phyloP scores from a whole-genome alignment of 2,888 invertebrate genomes.

The Podotricha telesiphe region DNA sequence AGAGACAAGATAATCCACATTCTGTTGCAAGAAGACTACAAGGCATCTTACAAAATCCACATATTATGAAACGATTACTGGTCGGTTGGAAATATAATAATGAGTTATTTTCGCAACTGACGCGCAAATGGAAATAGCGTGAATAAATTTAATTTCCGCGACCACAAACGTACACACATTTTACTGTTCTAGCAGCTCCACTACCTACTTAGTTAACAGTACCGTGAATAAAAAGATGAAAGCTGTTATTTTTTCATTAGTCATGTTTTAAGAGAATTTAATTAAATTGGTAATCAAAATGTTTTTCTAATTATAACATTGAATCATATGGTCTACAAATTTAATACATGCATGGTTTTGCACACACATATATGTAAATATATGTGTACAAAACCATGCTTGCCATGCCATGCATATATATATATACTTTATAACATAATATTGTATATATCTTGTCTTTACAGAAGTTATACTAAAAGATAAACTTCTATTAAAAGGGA shows the following conservation, averaged over 20 bases:
- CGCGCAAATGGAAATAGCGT: constrained; percentile 44
- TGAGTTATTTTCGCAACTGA: constrained; percentile 46
- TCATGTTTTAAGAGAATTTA: background rate
- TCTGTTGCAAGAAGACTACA: constrained; percentile 31
- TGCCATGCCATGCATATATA: too few species aligned
- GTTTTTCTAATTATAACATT: background rate
- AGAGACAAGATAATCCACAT: constrained; percentile 21
- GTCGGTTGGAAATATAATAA: constrained; percentile 36
- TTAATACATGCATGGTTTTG: too few species aligned
- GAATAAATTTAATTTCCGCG: constrained; percentile 45
- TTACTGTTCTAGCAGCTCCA: constrained; percentile 11
- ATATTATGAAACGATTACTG: constrained; percentile 41
- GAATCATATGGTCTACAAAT: too few species aligned
- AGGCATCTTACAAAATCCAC: constrained; percentile 36
- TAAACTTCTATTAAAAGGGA: background rate
- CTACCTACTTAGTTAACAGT: background rate
- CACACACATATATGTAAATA: too few species aligned
- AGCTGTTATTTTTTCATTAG: background rate
- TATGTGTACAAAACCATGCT: too few species aligned
- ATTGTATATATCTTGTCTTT: background rate
- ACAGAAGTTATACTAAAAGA: background rate
- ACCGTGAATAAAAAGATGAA: background rate
- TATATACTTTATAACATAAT: too few species aligned
- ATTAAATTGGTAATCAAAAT: background rate
- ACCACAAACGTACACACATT: constrained; percentile 23